A percentile compares a stretch with the other conserved stretches of the same genome.
Conservation (phyloP, 2,113 vertebrate species). For the Pipra filicauda region DNA sequence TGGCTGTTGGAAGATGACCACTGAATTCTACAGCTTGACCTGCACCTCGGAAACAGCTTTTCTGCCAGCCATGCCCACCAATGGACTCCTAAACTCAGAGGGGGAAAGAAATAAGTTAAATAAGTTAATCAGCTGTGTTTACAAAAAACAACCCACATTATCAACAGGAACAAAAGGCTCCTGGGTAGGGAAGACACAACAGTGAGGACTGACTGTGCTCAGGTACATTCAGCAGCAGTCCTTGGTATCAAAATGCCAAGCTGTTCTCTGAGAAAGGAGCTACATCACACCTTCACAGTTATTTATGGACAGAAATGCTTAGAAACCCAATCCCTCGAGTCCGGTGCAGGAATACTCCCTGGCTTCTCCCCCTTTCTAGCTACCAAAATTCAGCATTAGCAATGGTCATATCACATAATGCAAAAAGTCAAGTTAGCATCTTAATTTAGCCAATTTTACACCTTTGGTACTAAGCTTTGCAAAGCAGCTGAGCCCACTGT, state of each 20-base stretch:
- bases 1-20: background rate
- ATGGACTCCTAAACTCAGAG: background rate
- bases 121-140: background rate
- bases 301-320: background rate
- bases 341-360: background rate
- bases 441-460: background rate
- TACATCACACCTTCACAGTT: background rate
- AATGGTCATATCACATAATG: background rate
- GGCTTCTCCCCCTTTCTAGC: background rate
- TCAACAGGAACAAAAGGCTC: background rate
- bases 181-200: background rate
- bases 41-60: background rate
- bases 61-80: background rate
- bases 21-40: background rate
- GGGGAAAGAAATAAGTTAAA: background rate
- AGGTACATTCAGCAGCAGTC: background rate
- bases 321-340: background rate
- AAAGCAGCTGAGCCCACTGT: background rate
- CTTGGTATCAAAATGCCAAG: rapidly evolving
- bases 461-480: background rate
- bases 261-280: background rate
- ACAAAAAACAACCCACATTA: background rate
- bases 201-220: background rate
- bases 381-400: background rate
- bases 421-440: background rate